Percentiles rank a stretch among this genome's conserved stretches.
phyloP scores from a whole-genome alignment of 2,113 vertebrate genomes.

The Pterophyllum scalare region DNA sequence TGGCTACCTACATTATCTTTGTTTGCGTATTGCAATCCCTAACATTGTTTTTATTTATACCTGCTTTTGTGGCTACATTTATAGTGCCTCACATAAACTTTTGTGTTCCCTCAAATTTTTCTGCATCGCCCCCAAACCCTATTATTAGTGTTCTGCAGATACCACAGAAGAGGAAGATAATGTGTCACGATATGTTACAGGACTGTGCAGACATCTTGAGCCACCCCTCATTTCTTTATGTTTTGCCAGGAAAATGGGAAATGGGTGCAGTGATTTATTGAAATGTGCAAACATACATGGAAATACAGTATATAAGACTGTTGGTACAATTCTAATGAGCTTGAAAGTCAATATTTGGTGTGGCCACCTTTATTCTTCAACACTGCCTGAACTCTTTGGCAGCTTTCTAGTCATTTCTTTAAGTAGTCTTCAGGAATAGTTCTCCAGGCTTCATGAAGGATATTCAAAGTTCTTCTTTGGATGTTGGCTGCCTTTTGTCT shows the following conservation, averaged over 20 bases:
- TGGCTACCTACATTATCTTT: neutral
- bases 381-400: neutral
- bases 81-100: neutral
- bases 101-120: neutral
- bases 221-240: neutral
- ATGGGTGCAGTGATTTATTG: neutral
- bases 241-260: neutral
- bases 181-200: no score
- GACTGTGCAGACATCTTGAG: neutral
- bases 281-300: neutral
- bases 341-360: neutral
- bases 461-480: neutral
- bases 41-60: neutral
- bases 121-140: neutral
- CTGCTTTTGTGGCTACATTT: neutral
- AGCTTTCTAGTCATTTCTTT: neutral
- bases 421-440: neutral
- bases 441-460: neutral
- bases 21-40: slow-evolving; percentile 1
- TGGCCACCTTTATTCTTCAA: neutral
- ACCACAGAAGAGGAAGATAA: neutral
- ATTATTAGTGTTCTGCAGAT: neutral
- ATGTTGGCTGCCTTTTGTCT: neutral
- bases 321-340: neutral
- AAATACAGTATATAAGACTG: neutral